Conservation (phyloP, 2,888 invertebrate species). For the Agriotes lineatus region DNA sequence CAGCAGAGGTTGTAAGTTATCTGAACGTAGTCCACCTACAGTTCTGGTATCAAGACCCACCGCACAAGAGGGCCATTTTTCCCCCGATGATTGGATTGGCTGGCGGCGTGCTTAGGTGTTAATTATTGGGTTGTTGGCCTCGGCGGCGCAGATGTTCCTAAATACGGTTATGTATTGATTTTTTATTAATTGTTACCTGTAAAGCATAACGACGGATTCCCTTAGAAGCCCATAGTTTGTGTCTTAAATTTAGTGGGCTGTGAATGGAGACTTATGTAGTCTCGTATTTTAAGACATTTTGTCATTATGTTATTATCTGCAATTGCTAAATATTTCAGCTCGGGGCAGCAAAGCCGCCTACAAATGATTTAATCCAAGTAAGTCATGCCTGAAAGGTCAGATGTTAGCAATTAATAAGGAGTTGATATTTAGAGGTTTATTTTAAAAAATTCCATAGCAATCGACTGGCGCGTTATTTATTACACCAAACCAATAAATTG, state of each 20-base stretch:
- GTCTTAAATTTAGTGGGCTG: background rate
- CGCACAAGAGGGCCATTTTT: conserved; percentile 40
- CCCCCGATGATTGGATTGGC: conserved; percentile 42
- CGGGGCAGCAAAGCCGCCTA: conserved; percentile 41
- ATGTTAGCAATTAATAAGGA: conserved; percentile 31
- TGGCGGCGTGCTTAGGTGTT: conserved; percentile 44
- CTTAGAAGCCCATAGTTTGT: background rate
- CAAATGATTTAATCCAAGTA: conserved; percentile 40
- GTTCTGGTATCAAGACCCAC: conserved; percentile 27
- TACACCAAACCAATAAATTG: conserved; percentile 10
- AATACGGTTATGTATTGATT: conserved; percentile 45
- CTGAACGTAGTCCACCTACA: conserved; percentile 39
- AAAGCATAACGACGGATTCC: conserved; percentile 29
- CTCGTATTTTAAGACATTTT: conserved; percentile 16
- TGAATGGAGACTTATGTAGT: too few species aligned
- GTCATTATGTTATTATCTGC: background rate
- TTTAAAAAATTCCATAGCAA: conserved; percentile 14
- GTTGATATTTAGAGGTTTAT: conserved; percentile 13
- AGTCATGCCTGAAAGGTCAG: conserved; percentile 41
- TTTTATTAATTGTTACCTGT: conserved; percentile 46
- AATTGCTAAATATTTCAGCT: conserved; percentile 35
- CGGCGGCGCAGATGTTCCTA: conserved; percentile 46
- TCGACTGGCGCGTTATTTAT: conserved; percentile 5
- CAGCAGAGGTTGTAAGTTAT: conserved; percentile 32
- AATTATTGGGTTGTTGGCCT: conserved; percentile 48